Conservation (phyloP, 1,140 invertebrate genomes). For the Caenorhabditis latens region DNA sequence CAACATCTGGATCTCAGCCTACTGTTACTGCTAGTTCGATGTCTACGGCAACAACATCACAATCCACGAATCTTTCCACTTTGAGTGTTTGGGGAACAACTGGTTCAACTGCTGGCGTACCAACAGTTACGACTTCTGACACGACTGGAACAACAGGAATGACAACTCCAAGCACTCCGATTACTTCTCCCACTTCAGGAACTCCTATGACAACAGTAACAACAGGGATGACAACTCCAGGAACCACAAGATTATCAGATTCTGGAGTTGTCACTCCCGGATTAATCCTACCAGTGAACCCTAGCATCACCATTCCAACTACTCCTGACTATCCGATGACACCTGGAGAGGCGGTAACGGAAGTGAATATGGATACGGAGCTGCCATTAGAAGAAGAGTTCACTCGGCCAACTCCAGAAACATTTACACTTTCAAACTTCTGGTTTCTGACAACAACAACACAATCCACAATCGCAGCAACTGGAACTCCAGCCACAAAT, state of each 20-base stretch:
- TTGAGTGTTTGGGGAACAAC: no score
- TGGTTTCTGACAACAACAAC: background rate
- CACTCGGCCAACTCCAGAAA: background rate
- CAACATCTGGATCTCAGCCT: no score
- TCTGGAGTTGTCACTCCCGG: background rate
- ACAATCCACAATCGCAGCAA: background rate
- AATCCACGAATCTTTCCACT: no score
- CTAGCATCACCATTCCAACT: background rate
- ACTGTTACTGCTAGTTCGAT: no score
- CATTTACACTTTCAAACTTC: conserved; percentile 17
- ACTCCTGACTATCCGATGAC: background rate
- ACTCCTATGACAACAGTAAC: background rate
- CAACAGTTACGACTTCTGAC: no score
- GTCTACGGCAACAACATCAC: no score
- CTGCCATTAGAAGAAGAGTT: background rate
- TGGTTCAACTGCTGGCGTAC: no score
- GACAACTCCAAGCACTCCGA: background rate
- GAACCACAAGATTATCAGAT: background rate
- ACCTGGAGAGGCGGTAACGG: background rate
- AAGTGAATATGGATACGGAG: background rate
- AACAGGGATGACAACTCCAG: no score
- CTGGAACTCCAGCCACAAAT: background rate
- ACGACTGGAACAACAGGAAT: background rate
- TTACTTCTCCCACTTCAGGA: background rate
- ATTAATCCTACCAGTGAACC: background rate